Conservation (phyloP, 1,140 invertebrate species). For the Apocrypta bakeri region DNA sequence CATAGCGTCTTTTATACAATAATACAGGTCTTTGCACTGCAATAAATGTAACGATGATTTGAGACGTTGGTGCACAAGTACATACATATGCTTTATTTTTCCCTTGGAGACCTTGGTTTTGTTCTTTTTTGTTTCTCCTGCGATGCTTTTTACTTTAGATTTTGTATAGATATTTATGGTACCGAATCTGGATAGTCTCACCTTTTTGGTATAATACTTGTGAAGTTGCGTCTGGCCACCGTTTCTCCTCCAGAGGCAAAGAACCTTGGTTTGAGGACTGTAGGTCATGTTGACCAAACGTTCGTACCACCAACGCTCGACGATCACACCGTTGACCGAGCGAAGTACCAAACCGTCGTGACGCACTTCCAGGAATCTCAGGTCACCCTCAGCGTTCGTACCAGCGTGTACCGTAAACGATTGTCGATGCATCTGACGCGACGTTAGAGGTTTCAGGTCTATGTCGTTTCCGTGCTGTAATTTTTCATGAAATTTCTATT, state of each 20-base stretch:
- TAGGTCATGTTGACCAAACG: slow-evolving; percentile 99
- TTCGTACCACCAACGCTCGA: slow-evolving; percentile 99
- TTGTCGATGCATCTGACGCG: slow-evolving; percentile 94
- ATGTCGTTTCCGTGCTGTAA: slow-evolving; percentile 96
- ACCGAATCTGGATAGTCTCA: too few relatives aligned
- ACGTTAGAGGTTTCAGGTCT: slow-evolving; percentile 93
- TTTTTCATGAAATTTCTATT: not conserved
- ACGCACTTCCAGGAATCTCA: slow-evolving; percentile 98
- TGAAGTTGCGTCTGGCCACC: slow-evolving; percentile 95
- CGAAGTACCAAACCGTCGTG: slow-evolving; percentile 97
- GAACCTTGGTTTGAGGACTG: slow-evolving; percentile 96
- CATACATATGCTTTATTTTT: too few relatives aligned
- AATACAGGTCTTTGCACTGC: slow-evolving; percentile 98
- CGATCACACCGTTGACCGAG: slow-evolving; percentile 94
- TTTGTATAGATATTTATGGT: too few relatives aligned
- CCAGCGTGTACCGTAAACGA: slow-evolving; percentile 98
- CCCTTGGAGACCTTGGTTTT: too few relatives aligned
- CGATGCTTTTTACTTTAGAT: too few relatives aligned
- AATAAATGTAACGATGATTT: slow-evolving; percentile 35
- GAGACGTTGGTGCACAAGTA: too few relatives aligned
- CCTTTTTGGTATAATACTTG: slow-evolving; percentile 99
- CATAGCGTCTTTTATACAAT: slow-evolving; percentile 99
- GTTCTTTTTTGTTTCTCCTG: too few relatives aligned
- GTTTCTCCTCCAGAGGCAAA: slow-evolving; percentile 95
- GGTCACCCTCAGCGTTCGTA: slow-evolving; percentile 90